These are phyloP conservation scores for Mongoloraphidia duomilia DNA, from an alignment of 2,888 invertebrate genomes.

Conservation along the genomic window DNA sequence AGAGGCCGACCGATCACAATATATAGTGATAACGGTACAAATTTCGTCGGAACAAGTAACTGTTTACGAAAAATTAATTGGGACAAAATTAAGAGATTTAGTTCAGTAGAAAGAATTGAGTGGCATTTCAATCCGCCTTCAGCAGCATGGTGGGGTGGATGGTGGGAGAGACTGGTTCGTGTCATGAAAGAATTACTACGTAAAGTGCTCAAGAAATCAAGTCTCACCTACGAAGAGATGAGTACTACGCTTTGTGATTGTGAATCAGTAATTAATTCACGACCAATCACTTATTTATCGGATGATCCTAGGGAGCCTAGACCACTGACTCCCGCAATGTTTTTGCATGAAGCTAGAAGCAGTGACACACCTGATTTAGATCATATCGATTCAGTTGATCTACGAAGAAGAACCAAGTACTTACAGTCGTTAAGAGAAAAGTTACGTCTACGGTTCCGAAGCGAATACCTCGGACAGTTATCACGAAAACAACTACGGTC, in stretches of 20 bases:
- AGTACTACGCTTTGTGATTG: slow-evolving; percentile 19
- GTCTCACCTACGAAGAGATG: slow-evolving; percentile 19
- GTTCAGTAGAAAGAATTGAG: slow-evolving; percentile 6
- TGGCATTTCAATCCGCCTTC: slow-evolving; percentile 23
- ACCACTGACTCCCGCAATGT: slow-evolving; percentile 18
- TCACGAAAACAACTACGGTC: background rate
- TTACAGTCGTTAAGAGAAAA: slow-evolving; percentile 3
- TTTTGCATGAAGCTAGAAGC: slow-evolving; percentile 14
- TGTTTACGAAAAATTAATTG: slow-evolving; percentile 16
- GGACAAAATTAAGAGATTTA: slow-evolving; percentile 13
- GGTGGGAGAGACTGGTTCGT: slow-evolving; percentile 25
- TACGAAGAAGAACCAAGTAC: slow-evolving; percentile 3
- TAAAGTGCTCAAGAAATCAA: slow-evolving; percentile 19
- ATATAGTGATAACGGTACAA: slow-evolving; percentile 25
- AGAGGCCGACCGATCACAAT: slow-evolving; percentile 21
- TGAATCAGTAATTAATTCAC: slow-evolving; percentile 20
- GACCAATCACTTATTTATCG: slow-evolving; percentile 21
- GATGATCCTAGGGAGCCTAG: slow-evolving; percentile 15
- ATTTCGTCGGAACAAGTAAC: slow-evolving; percentile 22
- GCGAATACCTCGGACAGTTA: slow-evolving; percentile 10
- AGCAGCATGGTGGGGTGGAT: slow-evolving; percentile 28
- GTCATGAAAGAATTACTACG: slow-evolving; percentile 22
- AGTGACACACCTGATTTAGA: slow-evolving; percentile 13
- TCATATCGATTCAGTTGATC: background rate
- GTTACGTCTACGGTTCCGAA: slow-evolving; percentile 8